Conservation (phyloP, 1,140 invertebrate species). For the Plodia interpunctella region DNA sequence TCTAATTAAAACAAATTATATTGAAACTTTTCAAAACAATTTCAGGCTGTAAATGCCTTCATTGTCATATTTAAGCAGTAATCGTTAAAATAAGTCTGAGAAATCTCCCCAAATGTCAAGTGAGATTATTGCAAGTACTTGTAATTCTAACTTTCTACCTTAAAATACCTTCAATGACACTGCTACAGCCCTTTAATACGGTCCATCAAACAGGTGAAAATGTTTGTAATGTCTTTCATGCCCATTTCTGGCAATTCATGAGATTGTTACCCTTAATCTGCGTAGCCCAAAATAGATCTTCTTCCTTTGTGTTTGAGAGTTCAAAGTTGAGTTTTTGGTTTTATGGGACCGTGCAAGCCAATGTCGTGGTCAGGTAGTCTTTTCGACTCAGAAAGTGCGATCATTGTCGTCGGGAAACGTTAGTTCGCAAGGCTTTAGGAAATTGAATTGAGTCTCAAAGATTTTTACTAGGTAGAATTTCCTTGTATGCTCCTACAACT, state of each 20-base stretch:
- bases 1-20: too few relatives aligned
- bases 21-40: too few relatives aligned
- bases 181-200: slow-evolving; percentile 5
- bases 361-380: slow-evolving; percentile 21
- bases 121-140: neutral
- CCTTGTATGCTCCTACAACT: neutral
- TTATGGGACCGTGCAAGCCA: neutral
- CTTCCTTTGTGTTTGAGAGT: neutral
- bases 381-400: slow-evolving; percentile 20
- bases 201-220: slow-evolving; percentile 13
- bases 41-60: too few relatives aligned
- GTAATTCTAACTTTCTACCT: neutral
- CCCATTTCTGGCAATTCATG: slow-evolving; percentile 10
- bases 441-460: slow-evolving; percentile 29
- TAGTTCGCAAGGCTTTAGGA: slow-evolving; percentile 21
- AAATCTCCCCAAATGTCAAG: neutral
- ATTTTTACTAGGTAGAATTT: slow-evolving; percentile 19
- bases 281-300: neutral
- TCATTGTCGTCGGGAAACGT: slow-evolving; percentile 23
- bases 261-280: neutral
- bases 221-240: slow-evolving; percentile 11
- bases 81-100: neutral
- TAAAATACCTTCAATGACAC: slow-evolving; percentile 4
- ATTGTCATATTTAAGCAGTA: too few relatives aligned
- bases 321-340: slow-evolving; percentile 8